Evolutionary conservation across 2,113 vertebrate genomes (phyloP).

Genomic region (Pipra filicauda): DNA sequence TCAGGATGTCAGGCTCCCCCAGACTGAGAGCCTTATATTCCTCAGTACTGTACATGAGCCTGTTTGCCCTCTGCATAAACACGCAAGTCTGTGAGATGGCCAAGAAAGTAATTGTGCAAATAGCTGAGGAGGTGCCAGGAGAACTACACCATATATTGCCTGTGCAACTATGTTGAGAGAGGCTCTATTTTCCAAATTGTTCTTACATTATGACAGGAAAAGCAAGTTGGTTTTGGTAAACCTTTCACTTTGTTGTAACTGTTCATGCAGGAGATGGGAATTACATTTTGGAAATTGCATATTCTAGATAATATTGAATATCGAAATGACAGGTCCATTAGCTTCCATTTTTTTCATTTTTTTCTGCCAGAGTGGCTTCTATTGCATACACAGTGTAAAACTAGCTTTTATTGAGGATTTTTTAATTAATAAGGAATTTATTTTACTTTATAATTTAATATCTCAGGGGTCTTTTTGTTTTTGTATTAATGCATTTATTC

Average conservation of each 20-base stretch:
- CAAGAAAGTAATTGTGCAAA: not conserved
- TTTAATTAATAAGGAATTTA: not conserved
- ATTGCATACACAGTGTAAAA: not conserved
- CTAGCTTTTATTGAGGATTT: not conserved
- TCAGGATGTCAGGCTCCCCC: not conserved
- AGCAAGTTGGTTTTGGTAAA: not conserved
- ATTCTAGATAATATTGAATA: not conserved
- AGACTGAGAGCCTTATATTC: not conserved
- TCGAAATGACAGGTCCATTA: not conserved
- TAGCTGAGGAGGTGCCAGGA: not conserved
- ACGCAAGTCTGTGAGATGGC: not conserved
- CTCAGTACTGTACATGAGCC: not conserved
- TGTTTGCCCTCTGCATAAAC: fast-evolving
- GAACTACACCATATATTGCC: not conserved
- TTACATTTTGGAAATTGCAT: not conserved
- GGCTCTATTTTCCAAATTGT: not conserved
- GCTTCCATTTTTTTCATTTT: not conserved
- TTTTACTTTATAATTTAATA: not conserved
- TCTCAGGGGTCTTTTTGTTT: not conserved
- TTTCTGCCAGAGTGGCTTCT: not conserved
- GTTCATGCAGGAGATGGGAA: not conserved
- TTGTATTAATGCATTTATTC: not conserved
- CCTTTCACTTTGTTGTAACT: not conserved
- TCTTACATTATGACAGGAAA: not conserved
- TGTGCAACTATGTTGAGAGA: not conserved